Evolutionary conservation across 2,113 vertebrate species (phyloP).

Genomic region (Poeciliopsis turrubarensis): DNA sequence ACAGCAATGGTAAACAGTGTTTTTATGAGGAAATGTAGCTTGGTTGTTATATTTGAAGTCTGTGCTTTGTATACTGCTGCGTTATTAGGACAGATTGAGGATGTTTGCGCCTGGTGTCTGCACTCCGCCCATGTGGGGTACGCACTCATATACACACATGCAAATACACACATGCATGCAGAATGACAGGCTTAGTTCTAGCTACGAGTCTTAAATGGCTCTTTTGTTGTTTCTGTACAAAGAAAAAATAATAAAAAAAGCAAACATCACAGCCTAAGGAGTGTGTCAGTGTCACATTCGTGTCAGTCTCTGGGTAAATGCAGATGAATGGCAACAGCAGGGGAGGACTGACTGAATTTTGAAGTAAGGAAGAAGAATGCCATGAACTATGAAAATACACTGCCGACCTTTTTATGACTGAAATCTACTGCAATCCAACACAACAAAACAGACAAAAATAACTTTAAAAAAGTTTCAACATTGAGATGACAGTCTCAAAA

Average conservation of each 20-base stretch:
- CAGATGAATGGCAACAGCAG: conserved; percentile 64
- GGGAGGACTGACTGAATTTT: conserved; percentile 46
- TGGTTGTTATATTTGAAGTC: conserved; percentile 69
- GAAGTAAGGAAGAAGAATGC: conserved; percentile 19
- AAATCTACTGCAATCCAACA: neutral
- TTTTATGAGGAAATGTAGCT: conserved; percentile 65
- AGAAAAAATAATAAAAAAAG: conserved; percentile 20
- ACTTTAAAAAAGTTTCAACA: neutral
- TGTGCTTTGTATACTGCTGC: conserved; percentile 63
- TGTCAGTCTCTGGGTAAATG: conserved; percentile 66
- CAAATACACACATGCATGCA: conserved; percentile 23
- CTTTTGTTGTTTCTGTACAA: conserved; percentile 69
- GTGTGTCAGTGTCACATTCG: conserved; percentile 62
- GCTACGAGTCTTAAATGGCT: conserved; percentile 53
- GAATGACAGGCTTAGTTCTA: conserved; percentile 56
- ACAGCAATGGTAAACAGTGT: conserved; percentile 77
- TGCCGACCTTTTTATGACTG: neutral
- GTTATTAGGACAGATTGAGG: conserved; percentile 72
- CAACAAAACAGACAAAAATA: neutral
- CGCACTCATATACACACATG: conserved; percentile 32
- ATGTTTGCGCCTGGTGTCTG: conserved; percentile 74
- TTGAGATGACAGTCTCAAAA: neutral
- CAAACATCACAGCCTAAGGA: conserved; percentile 44
- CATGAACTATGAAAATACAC: conserved; percentile 12
- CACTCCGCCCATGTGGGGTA: conserved; percentile 66